Percentiles rank a stretch among this genome's conserved stretches.
Conservation (phyloP, 2,797 vertebrate species). For the Pantherophis vulpinus region DNA sequence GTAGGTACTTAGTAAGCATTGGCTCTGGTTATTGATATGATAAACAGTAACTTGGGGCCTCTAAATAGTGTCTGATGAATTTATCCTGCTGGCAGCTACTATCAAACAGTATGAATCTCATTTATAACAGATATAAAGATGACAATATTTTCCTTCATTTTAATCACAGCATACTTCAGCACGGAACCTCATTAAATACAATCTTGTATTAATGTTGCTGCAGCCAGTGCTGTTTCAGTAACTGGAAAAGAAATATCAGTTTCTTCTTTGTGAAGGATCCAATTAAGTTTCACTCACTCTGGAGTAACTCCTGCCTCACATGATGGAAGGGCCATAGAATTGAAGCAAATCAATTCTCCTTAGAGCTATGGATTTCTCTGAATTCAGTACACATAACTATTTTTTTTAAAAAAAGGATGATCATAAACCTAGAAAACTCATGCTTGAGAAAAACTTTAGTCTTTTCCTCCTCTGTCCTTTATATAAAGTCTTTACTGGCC, state of each 20-base stretch:
- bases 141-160: neutral
- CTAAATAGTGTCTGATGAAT: constrained; percentile 14
- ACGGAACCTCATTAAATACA: neutral
- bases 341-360: neutral
- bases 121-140: neutral
- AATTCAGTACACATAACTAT: neutral
- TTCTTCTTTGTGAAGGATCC: neutral
- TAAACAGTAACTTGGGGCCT: constrained; percentile 16
- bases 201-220: neutral
- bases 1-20: neutral
- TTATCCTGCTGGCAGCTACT: neutral
- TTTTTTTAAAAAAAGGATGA: neutral
- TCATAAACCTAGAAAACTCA: neutral
- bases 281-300: neutral
- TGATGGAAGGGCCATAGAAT: neutral
- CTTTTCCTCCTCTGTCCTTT: neutral
- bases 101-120: neutral
- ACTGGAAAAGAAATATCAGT: rapidly evolving
- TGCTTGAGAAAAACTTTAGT: neutral
- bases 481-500: neutral
- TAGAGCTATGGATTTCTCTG: neutral
- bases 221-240: neutral
- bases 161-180: neutral
- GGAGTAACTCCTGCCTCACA: neutral
- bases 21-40: neutral